Evolutionary conservation across 2,888 invertebrate species (phyloP).

Genomic region (Neuroscelio doddi): DNA sequence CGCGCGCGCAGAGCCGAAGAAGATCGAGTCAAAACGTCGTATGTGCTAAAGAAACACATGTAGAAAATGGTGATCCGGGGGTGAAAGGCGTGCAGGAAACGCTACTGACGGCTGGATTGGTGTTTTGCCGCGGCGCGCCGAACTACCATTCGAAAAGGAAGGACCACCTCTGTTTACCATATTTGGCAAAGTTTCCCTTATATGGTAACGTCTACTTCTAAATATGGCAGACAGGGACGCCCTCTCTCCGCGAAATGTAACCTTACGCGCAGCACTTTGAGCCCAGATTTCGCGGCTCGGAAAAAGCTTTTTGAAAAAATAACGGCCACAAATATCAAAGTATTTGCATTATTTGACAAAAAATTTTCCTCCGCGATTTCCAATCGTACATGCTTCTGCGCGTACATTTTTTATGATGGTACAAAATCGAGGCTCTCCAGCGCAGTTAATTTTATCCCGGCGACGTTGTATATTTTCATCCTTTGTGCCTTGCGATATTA

Average conservation of each 20-base stretch:
- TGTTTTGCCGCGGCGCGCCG: conserved; percentile 65
- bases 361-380: too few species aligned
- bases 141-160: conserved; percentile 70
- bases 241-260: conserved; percentile 75
- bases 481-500: conserved; percentile 8
- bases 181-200: conserved; percentile 86
- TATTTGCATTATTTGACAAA: too few species aligned
- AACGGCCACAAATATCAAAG: too few species aligned
- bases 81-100: conserved; percentile 68
- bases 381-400: not conserved
- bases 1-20: conserved; percentile 10
- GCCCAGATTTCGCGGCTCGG: conserved; percentile 25
- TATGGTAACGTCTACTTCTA: conserved; percentile 86
- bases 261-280: conserved; percentile 48
- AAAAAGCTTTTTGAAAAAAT: conserved; percentile 33
- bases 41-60: conserved; percentile 34
- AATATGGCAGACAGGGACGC: conserved; percentile 85
- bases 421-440: not conserved
- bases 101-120: conserved; percentile 70
- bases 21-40: conserved; percentile 3
- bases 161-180: conserved; percentile 87
- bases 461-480: not conserved
- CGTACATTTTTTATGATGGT: conserved; percentile 5
- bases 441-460: not conserved
- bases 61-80: conserved; percentile 44